Conservation (phyloP, 1,140 invertebrate species). For the Hestina assimilis region DNA sequence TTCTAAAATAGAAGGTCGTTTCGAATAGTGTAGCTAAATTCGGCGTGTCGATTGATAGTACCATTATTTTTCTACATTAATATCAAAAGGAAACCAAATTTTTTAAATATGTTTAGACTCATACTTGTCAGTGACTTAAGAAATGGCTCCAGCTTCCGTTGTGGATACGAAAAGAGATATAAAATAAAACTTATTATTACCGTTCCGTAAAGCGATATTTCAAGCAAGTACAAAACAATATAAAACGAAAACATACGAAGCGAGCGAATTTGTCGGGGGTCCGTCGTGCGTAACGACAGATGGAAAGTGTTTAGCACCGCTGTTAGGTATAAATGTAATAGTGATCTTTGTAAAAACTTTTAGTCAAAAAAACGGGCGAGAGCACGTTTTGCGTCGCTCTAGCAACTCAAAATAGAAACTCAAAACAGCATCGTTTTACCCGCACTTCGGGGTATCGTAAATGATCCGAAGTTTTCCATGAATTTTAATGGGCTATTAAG, state of each 20-base stretch:
- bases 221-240: constrained; percentile 31
- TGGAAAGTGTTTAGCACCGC: constrained; percentile 39
- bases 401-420: constrained; percentile 25
- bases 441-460: constrained; percentile 48
- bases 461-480: constrained; percentile 38
- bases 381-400: constrained; percentile 4
- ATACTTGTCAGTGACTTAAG: neutral
- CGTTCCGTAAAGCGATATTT: constrained; percentile 25
- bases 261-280: constrained; percentile 32
- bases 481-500: constrained; percentile 55
- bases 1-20: neutral
- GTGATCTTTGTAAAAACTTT: constrained; percentile 55
- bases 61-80: too few species aligned
- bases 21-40: constrained; percentile 22
- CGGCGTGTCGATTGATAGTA: constrained; percentile 26
- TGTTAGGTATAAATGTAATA: constrained; percentile 43
- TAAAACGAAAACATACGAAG: constrained; percentile 43
- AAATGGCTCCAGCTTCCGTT: neutral
- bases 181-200: neutral
- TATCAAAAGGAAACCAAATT: too few species aligned
- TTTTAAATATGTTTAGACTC: too few species aligned
- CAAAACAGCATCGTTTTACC: constrained; percentile 42
- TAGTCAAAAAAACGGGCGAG: constrained; percentile 38
- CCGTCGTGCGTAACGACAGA: constrained; percentile 44
- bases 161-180: neutral